A percentile compares a stretch with the other conserved stretches of the same genome.
These are phyloP conservation scores for Pongo pygmaeus DNA, from an alignment of 2,113 vertebrate species.

Conservation along the genomic window DNA sequence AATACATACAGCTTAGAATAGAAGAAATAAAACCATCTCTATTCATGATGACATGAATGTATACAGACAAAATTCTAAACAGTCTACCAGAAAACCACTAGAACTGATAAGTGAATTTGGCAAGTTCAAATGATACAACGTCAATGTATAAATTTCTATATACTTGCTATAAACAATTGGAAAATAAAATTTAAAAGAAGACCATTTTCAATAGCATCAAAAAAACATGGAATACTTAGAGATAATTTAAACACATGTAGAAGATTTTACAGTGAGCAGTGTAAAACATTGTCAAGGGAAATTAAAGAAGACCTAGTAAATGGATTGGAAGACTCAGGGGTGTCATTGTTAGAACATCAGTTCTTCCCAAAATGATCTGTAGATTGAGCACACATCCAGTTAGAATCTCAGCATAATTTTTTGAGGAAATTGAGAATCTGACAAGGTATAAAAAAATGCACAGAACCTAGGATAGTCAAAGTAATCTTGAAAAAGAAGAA, in stretches of 20 bases:
- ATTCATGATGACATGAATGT: neutral
- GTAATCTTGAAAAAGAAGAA: neutral
- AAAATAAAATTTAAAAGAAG: neutral
- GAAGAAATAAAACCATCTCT: neutral
- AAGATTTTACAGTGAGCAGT: neutral
- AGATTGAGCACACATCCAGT: neutral
- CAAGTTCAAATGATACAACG: neutral
- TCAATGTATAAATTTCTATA: neutral
- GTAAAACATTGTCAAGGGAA: neutral
- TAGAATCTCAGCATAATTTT: neutral
- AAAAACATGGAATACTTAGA: neutral
- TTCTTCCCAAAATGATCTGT: neutral
- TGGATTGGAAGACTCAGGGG: neutral
- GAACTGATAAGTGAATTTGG: neutral
- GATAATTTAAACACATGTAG: neutral
- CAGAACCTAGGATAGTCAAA: neutral
- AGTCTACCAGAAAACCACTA: neutral
- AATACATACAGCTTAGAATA: neutral
- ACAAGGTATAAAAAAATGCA: neutral
- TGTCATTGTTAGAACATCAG: neutral
- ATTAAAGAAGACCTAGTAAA: neutral
- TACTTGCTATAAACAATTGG: neutral
- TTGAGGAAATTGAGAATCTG: neutral
- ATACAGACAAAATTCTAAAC: neutral
- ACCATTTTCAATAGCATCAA: neutral